These are phyloP conservation scores for Hyperoplus immaculatus DNA, from an alignment of 2,797 vertebrate species.

Conservation along the genomic window DNA sequence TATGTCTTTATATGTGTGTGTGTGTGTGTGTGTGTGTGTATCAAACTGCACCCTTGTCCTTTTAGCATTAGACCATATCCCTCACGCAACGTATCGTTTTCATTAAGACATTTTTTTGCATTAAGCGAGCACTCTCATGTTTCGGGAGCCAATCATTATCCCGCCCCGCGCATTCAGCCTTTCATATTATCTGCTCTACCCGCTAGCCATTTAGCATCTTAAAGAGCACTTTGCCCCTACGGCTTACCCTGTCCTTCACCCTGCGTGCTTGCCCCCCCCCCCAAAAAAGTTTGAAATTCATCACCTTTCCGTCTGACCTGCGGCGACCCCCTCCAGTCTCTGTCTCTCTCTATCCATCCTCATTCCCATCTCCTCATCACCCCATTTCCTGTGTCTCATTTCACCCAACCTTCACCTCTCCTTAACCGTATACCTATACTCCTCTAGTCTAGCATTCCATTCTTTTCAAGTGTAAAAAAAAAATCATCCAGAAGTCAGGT, in stretches of 20 bases:
- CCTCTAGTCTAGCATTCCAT: not conserved
- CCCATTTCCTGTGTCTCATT: conserved; percentile 42
- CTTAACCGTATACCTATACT: conserved; percentile 32
- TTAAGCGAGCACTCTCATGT: conserved; percentile 35
- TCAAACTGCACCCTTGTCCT: not conserved
- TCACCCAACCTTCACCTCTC: conserved; percentile 55
- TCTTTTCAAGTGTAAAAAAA: not conserved
- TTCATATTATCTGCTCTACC: not conserved
- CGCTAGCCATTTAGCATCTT: not conserved
- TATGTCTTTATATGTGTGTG: not conserved
- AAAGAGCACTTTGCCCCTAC: conserved; percentile 19
- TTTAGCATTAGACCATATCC: not conserved
- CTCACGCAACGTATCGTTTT: not conserved
- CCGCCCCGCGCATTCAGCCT: not conserved
- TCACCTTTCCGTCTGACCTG: conserved; percentile 34
- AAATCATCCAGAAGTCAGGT: not conserved
- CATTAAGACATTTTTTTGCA: conserved; percentile 17
- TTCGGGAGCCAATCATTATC: conserved; percentile 31
- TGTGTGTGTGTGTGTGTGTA: not conserved
- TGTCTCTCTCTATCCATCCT: conserved; percentile 11
- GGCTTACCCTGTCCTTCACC: conserved; percentile 59
- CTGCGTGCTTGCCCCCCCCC: conserved; percentile 19
- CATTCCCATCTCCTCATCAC: conserved; percentile 11
- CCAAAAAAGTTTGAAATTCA: not conserved
- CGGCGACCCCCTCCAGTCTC: conserved; percentile 8